Evolutionary conservation across 35 echinoderm and acorn worm species (phyloP).

Genomic region (Apostichopus parvimensis): DNA sequence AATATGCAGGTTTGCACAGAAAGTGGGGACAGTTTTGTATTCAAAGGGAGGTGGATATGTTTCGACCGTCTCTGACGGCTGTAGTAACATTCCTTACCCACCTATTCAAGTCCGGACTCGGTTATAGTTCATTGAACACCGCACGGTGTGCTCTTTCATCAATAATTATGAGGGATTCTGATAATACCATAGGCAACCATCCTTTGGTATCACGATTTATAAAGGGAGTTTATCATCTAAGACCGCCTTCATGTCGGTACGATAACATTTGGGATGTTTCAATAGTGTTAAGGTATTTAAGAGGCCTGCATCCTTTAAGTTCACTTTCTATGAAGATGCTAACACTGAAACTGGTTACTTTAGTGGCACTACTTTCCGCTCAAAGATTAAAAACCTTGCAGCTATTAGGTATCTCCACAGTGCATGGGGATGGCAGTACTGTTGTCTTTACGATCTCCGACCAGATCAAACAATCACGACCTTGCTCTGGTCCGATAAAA

Average conservation of each 20-base stretch:
- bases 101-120: conserved; percentile 3
- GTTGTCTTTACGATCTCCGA: conserved; percentile 1
- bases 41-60: background rate
- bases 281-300: background rate
- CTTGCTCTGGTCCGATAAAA: background rate
- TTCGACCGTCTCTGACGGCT: conserved; percentile 12
- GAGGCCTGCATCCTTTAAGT: background rate
- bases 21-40: conserved; percentile 9
- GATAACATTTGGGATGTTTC: conserved; percentile 32
- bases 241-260: conserved; percentile 1
- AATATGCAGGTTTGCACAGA: conserved; percentile 22
- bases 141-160: conserved; percentile 20
- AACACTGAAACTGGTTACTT: conserved; percentile 19
- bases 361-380: background rate
- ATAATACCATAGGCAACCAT: conserved; percentile 6
- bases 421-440: background rate
- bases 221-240: conserved; percentile 21
- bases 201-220: background rate
- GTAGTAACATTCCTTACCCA: background rate
- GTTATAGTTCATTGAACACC: conserved; percentile 27
- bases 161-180: background rate
- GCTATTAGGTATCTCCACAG: background rate
- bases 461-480: background rate
- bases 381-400: conserved; percentile 12
- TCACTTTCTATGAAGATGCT: background rate